Evolutionary conservation across 2,888 invertebrate species (phyloP).

Genomic region (Diadegma fenestrale): DNA sequence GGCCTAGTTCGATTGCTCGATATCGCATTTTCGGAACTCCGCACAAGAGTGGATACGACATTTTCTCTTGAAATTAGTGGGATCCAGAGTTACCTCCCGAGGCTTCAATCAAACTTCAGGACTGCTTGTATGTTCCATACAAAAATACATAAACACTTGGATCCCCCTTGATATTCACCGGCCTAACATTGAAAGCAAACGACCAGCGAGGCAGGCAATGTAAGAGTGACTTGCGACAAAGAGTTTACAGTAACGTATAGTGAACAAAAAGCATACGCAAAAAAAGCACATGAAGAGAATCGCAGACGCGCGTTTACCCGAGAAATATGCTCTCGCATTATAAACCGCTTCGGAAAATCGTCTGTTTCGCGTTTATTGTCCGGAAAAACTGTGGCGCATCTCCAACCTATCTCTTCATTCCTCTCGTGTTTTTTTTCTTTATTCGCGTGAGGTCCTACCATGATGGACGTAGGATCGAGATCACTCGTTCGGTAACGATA

Average conservation of each 20-base stretch:
- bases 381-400: constrained; percentile 72
- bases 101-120: background rate
- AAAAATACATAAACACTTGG: constrained; percentile 17
- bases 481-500: background rate
- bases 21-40: background rate
- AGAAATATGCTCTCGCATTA: constrained; percentile 76
- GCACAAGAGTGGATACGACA: background rate
- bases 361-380: constrained; percentile 75
- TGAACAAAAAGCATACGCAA: constrained; percentile 44
- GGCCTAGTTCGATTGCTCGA: background rate
- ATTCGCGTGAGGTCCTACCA: constrained; percentile 24
- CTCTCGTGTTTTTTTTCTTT: background rate
- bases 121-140: background rate
- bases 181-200: constrained; percentile 26
- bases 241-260: constrained; percentile 54
- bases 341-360: constrained; percentile 75
- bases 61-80: background rate
- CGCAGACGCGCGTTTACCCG: constrained; percentile 69
- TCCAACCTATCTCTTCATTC: constrained; percentile 34
- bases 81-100: background rate
- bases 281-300: constrained; percentile 43
- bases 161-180: constrained; percentile 22
- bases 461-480: background rate
- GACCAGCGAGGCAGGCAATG: constrained; percentile 4
- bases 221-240: constrained; percentile 42